Percentiles rank a stretch among this genome's conserved stretches.
Evolutionary conservation across 1,140 invertebrate genomes (phyloP).

Genomic region (Ptiloglossa arizonensis): DNA sequence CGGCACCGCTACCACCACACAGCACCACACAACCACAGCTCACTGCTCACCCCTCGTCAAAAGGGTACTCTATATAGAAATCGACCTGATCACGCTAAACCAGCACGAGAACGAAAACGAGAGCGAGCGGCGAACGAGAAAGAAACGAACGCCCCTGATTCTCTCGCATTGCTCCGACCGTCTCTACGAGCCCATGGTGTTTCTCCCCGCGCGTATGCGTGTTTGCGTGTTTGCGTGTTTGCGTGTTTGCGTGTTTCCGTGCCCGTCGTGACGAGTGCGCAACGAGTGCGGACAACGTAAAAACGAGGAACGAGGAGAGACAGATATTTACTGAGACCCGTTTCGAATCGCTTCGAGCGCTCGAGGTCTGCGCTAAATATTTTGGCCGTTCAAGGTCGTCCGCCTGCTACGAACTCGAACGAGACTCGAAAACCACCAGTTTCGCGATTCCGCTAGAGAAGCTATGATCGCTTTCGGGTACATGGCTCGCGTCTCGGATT

Average conservation of each 20-base stretch:
- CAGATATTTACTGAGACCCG: no score
- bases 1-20: slow-evolving; percentile 77
- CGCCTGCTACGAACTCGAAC: no score
- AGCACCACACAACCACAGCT: slow-evolving; percentile 81
- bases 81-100: slow-evolving; percentile 45
- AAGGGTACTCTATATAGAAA: slow-evolving; percentile 74
- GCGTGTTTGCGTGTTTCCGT: not conserved
- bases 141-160: not conserved
- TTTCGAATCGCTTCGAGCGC: no score
- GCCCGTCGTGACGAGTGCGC: no score
- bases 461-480: no score
- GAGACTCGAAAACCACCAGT: no score
- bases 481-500: no score
- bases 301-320: no score
- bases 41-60: slow-evolving; percentile 79
- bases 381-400: no score
- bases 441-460: no score
- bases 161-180: not conserved
- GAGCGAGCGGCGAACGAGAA: not conserved
- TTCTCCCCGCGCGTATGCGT: not conserved
- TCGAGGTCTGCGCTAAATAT: no score
- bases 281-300: no score
- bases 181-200: not conserved
- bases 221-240: not conserved
- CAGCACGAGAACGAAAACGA: slow-evolving; percentile 25